Evolutionary conservation across 2,113 vertebrate species (phyloP).

Genomic region (western clawed frog (Xenopus tropicalis)): UCB_Xtro_10.0 CM004445.2:2041501-2042000

Average conservation of each 20-base stretch:
- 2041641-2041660: no score
- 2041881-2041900: constrained; percentile 41
- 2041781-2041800: constrained; percentile 48
- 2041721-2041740: no score
- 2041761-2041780: constrained; percentile 47
- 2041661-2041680: no score
- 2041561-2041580: no score
- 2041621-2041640: no score
- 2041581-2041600: no score
- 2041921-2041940: neutral
- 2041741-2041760: constrained; percentile 37
- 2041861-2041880: constrained; percentile 27
- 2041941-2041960: neutral
- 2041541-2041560: constrained; percentile 61
- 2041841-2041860: constrained; percentile 40
- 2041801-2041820: constrained; percentile 49
- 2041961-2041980: no score
- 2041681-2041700: no score
- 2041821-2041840: constrained; percentile 44
- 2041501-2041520: constrained; percentile 75
- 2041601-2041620: no score
- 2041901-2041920: neutral
- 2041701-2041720: no score
- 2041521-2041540: constrained; percentile 65
- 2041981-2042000: no score